phyloP scores from a whole-genome alignment of 92 coral and sea anemone genomes.

The Palythoa grandis region DNA sequence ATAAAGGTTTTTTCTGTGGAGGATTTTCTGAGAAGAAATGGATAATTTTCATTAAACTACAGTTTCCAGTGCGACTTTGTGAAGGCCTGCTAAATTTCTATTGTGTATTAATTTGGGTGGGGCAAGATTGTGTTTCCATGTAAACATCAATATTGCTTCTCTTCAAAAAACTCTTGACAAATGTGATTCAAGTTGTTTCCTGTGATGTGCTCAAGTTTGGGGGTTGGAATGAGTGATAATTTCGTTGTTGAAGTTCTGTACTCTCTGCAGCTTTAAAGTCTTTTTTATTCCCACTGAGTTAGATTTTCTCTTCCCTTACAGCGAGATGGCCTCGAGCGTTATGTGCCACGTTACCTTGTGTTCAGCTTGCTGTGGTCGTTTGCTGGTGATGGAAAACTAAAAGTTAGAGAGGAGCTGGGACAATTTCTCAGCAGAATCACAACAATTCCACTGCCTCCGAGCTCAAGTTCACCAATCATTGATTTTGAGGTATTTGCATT shows the following conservation, averaged over 20 bases:
- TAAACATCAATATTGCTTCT: too few relatives aligned
- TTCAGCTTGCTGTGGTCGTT: conserved; percentile 94
- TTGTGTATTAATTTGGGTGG: too few relatives aligned
- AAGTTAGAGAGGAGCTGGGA: conserved; percentile 93
- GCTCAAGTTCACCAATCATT: conserved; percentile 77
- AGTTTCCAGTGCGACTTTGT: too few relatives aligned
- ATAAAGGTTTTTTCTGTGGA: too few relatives aligned
- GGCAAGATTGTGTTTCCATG: too few relatives aligned
- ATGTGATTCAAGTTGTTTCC: background rate
- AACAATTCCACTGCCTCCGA: conserved; percentile 92
- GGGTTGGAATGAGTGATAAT: background rate
- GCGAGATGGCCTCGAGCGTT: conserved; percentile 94
- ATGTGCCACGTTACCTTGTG: conserved; percentile 87
- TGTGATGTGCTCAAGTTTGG: background rate
- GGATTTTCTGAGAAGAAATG: too few relatives aligned
- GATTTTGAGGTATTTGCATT: conserved; percentile 84
- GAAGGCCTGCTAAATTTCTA: too few relatives aligned
- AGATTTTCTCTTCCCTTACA: conserved; percentile 23
- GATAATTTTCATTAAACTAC: too few relatives aligned
- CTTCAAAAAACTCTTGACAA: too few relatives aligned
- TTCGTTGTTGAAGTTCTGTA: background rate
- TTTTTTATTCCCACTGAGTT: background rate
- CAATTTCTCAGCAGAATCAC: conserved; percentile 82
- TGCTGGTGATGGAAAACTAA: conserved; percentile 94
- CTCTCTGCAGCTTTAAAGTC: too few relatives aligned